Conservation (phyloP, 2,797 vertebrate genomes). For the Falco novaeseelandiae region DNA sequence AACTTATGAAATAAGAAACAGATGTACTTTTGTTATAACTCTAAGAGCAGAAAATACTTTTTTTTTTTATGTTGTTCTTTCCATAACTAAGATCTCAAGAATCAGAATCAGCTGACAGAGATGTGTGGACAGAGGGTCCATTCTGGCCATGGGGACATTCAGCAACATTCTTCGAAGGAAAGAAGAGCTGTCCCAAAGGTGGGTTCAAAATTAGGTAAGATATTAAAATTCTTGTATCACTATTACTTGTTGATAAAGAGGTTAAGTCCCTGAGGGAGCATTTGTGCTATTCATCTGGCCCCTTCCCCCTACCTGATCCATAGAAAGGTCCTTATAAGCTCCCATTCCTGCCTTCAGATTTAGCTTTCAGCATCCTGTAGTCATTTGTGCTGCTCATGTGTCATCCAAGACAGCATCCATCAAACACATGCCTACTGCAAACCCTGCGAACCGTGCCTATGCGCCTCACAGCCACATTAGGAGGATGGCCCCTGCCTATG, state of each 20-base stretch:
- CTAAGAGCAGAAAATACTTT: background rate
- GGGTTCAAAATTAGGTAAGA: background rate
- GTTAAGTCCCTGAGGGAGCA: background rate
- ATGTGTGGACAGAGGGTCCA: background rate
- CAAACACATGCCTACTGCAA: background rate
- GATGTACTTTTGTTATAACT: background rate
- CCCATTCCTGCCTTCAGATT: background rate
- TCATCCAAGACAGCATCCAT: background rate
- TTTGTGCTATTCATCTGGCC: background rate
- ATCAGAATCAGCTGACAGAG: background rate
- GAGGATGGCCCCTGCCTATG: no score
- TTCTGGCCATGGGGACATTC: background rate
- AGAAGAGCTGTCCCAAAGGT: background rate
- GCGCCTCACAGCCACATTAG: background rate
- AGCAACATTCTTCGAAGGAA: background rate
- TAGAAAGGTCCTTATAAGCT: background rate
- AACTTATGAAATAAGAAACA: background rate
- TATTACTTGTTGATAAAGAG: background rate
- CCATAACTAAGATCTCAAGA: background rate
- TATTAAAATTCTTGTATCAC: background rate
- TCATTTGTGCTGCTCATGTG: background rate
- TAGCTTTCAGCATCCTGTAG: background rate
- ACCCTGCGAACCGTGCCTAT: rapidly evolving
- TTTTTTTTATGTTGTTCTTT: background rate
- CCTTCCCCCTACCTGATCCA: background rate